These are phyloP conservation scores for Podarcis siculus DNA, from an alignment of 2,797 vertebrate species.

Conservation along the genomic window DNA sequence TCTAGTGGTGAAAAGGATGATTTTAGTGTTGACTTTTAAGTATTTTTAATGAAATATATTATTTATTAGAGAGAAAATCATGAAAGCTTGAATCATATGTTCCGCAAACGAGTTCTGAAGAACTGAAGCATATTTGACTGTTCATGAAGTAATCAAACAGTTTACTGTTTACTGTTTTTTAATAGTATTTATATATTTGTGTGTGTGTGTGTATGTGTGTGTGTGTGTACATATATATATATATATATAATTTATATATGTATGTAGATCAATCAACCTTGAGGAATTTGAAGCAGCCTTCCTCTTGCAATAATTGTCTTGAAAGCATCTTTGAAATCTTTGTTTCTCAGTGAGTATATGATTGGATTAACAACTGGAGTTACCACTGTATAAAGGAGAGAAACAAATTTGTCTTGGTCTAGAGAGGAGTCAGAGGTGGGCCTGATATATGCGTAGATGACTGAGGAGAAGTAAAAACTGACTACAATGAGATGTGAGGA, in stretches of 20 bases:
- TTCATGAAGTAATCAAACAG: neutral
- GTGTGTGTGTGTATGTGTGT: too few relatives aligned
- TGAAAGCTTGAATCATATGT: too few relatives aligned
- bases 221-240: too few relatives aligned
- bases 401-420: constrained; percentile 40
- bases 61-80: too few relatives aligned
- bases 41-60: neutral
- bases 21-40: neutral
- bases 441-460: constrained; percentile 38
- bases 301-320: neutral
- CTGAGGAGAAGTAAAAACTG: constrained; percentile 41
- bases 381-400: constrained; percentile 48
- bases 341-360: constrained; percentile 57
- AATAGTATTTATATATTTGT: too few relatives aligned
- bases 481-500: constrained; percentile 17
- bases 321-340: constrained; percentile 43
- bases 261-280: neutral
- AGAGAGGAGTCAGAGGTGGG: constrained; percentile 13
- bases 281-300: neutral
- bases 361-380: constrained; percentile 50
- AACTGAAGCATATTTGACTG: neutral
- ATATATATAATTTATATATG: too few relatives aligned
- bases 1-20: neutral
- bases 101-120: too few relatives aligned
- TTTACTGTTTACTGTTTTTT: neutral